Percentiles rank a stretch among this genome's conserved stretches.
phyloP scores from a whole-genome alignment of 2,113 vertebrate genomes.

The Carettochelys insculpta region DNA sequence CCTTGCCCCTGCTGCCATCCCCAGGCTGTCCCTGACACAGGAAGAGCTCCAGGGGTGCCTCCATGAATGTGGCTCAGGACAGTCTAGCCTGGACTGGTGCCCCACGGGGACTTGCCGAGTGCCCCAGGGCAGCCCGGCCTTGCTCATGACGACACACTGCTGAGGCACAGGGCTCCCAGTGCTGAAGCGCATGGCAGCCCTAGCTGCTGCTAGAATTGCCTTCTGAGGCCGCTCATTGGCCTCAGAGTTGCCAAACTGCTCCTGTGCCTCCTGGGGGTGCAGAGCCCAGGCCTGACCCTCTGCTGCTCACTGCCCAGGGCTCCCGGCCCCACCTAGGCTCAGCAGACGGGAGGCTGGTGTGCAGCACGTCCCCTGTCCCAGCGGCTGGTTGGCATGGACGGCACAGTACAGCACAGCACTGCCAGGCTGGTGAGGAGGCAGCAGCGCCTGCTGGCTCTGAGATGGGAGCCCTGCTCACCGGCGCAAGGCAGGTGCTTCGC shows the following conservation, averaged over 20 bases:
- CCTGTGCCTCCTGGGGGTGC: too few species aligned
- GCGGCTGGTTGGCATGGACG: too few species aligned
- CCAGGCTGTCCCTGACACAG: background rate
- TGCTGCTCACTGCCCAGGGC: too few species aligned
- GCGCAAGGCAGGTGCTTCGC: background rate
- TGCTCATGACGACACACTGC: too few species aligned
- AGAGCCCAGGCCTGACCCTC: background rate
- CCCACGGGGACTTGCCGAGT: too few species aligned
- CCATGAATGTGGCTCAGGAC: background rate
- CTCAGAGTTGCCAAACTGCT: too few species aligned
- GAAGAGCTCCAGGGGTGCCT: background rate
- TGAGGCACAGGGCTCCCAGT: background rate
- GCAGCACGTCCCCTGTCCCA: too few species aligned
- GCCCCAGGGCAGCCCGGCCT: too few species aligned
- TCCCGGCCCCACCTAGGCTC: too few species aligned
- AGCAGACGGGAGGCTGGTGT: too few species aligned
- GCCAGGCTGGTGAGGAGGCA: background rate
- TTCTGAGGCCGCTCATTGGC: too few species aligned
- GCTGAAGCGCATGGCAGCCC: background rate
- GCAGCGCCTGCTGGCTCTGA: background rate
- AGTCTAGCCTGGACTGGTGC: background rate
- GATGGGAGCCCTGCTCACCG: background rate
- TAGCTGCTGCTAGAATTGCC: background rate
- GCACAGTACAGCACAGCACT: background rate
- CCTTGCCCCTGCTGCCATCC: too few species aligned